These are phyloP conservation scores for Drosophila sp. DNA, from an alignment of 1,140 invertebrate species.

Conservation along the genomic window DNA sequence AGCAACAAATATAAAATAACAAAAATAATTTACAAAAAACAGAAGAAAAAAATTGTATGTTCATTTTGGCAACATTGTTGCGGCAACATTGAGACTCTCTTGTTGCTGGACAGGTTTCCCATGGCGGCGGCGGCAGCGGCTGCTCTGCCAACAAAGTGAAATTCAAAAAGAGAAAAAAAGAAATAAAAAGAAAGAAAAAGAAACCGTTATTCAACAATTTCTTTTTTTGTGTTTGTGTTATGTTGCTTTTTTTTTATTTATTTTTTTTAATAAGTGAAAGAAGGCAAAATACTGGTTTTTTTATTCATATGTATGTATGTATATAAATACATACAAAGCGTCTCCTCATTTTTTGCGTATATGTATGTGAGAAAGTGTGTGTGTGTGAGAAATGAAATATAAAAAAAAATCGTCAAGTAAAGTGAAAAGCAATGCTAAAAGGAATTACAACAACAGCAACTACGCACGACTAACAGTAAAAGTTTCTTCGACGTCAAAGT, in stretches of 20 bases:
- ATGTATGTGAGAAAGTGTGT: conserved; percentile 28
- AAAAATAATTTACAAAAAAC: not conserved
- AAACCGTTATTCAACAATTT: conserved; percentile 80
- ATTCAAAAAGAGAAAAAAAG: conserved; percentile 59
- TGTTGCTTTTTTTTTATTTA: not conserved
- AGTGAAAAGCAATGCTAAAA: conserved; percentile 76
- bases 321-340: conserved; percentile 67
- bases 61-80: conserved; percentile 18
- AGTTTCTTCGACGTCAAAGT: conserved; percentile 33
- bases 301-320: conserved; percentile 26
- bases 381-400: conserved; percentile 32
- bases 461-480: conserved; percentile 25
- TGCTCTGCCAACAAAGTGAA: conserved; percentile 75
- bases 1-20: conserved; percentile 1
- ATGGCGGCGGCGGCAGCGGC: conserved; percentile 54
- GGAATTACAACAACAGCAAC: conserved; percentile 53
- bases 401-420: conserved; percentile 28
- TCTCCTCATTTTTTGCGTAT: conserved; percentile 47
- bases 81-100: conserved; percentile 10
- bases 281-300: conserved; percentile 78
- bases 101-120: conserved; percentile 60
- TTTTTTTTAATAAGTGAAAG: conserved; percentile 66
- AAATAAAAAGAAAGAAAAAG: conserved; percentile 50
- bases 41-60: not conserved
- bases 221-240: conserved; percentile 42